Evolutionary conservation across 2,113 vertebrate genomes (phyloP), one percentile per base, ranked within the genome.

Genomic region (Anolis carolinensis): DNA sequence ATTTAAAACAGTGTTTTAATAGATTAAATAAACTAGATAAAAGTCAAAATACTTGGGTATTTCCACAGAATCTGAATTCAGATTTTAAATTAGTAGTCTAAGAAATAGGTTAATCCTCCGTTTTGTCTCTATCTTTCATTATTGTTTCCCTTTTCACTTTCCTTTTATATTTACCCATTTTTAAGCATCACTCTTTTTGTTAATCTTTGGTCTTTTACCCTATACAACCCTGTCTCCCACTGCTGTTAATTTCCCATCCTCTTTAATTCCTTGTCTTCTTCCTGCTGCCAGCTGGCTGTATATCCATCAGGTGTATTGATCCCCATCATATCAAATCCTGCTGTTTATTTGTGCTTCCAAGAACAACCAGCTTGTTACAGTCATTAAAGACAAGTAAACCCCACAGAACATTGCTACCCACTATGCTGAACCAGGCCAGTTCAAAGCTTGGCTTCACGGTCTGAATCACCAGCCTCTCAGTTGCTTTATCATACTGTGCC

Each of bases 151-250:
- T 14, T 34, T n/a, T 21, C 59, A 32, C 7, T 23, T 39, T 48
- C 16, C 25, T 30, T 36, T 59, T 55, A 23, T 71, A 72, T 59
- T 36, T 75, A 8, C 73, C 25, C 73, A 48, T 30, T 3, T 36
- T 80, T 14, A 30, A 48, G 11, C 13, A 52, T 30, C 9, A 32
- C 14, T 25, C 25, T 2, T 20, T 50, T 65, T 9, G 27, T 3
- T 77, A 0, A 5, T 50, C 27, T 68, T 8, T 5, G 11, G 21
- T 62, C 34, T 30, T 59, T 2, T 0, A 63, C 23, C 5, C 55
- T 18, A 59, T 59, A 1, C 55, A 59, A 4, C 30, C 80, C 36
- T 5, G 39, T 5, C 39, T 44, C 39, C 39, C 39, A 44, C 1
- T 65, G 32, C 20, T 65, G 32, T 9, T 65, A 9, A 36, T 62